Conservation (phyloP, 2,797 vertebrate genomes). For the Rallus crepitans region DNA sequence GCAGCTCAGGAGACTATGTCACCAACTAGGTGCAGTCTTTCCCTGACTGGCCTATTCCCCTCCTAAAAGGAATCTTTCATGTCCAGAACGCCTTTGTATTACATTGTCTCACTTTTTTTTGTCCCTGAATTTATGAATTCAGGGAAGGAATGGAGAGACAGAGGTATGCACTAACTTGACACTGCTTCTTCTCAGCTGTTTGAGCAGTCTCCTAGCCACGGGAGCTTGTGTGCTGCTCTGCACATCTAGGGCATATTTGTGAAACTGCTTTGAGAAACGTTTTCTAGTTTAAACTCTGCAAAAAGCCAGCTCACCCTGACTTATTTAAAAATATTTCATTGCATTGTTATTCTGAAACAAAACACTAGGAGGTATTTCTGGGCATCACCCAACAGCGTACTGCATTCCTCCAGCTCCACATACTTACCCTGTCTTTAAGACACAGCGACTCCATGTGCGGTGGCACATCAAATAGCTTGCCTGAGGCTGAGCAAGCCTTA, state of each 20-base stretch:
- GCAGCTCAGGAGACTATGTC: background rate
- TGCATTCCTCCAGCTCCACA: background rate
- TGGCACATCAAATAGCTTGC: background rate
- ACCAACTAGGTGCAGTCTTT: background rate
- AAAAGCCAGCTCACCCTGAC: background rate
- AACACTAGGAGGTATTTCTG: constrained; percentile 14
- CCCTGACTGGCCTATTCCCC: background rate
- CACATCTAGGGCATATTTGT: background rate
- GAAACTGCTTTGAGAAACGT: background rate
- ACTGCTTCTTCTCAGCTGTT: background rate
- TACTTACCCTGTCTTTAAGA: background rate
- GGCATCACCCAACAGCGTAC: background rate
- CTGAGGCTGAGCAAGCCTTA: background rate
- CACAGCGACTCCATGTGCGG: background rate
- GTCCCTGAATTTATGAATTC: background rate
- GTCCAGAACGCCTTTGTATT: background rate
- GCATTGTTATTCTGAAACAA: background rate
- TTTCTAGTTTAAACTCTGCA: background rate
- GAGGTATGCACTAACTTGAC: background rate
- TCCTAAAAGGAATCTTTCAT: background rate
- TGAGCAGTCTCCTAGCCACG: background rate
- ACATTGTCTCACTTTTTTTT: background rate
- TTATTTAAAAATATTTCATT: background rate
- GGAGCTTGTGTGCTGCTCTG: background rate
- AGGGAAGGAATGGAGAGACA: background rate